These are phyloP conservation scores for Pammene aurita DNA, from an alignment of 2,888 invertebrate genomes.

Conservation along the genomic window DNA sequence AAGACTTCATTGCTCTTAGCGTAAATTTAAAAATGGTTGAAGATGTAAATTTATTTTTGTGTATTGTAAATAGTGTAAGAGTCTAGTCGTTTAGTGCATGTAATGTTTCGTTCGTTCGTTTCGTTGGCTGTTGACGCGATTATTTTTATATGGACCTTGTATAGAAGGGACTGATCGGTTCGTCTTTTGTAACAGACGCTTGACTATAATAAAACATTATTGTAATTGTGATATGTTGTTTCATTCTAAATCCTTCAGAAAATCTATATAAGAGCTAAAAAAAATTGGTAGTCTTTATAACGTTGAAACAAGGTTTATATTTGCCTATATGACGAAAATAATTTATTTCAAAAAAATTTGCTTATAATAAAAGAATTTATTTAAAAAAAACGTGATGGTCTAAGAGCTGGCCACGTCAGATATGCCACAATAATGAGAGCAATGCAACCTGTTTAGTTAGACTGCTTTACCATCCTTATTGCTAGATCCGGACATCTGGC, in stretches of 20 bases:
- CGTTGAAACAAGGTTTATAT: too few relatives aligned
- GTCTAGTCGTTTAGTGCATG: conserved; percentile 52
- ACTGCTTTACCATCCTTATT: too few relatives aligned
- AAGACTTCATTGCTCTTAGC: not conserved
- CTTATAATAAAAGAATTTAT: too few relatives aligned
- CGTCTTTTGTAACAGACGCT: conserved; percentile 68
- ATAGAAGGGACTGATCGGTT: conserved; percentile 53
- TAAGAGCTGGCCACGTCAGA: too few relatives aligned
- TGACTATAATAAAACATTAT: conserved; percentile 65
- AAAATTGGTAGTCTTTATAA: too few relatives aligned
- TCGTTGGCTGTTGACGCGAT: conserved; percentile 52
- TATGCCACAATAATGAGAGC: too few relatives aligned
- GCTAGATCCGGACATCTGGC: too few relatives aligned
- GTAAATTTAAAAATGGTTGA: not conserved
- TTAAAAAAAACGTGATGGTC: too few relatives aligned
- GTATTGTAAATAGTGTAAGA: conserved; percentile 38
- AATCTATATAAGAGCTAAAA: too few relatives aligned
- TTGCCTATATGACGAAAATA: too few relatives aligned
- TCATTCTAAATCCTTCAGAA: conserved; percentile 39
- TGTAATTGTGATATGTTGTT: conserved; percentile 53
- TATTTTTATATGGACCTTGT: conserved; percentile 53
- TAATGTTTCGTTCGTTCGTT: conserved; percentile 56
- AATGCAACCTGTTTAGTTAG: too few relatives aligned
- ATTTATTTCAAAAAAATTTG: too few relatives aligned
- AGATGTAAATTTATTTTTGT: conserved; percentile 27